Base-by-base conservation (phyloP, 1,140 invertebrate genomes). In the Nomia melanderi region DNA sequence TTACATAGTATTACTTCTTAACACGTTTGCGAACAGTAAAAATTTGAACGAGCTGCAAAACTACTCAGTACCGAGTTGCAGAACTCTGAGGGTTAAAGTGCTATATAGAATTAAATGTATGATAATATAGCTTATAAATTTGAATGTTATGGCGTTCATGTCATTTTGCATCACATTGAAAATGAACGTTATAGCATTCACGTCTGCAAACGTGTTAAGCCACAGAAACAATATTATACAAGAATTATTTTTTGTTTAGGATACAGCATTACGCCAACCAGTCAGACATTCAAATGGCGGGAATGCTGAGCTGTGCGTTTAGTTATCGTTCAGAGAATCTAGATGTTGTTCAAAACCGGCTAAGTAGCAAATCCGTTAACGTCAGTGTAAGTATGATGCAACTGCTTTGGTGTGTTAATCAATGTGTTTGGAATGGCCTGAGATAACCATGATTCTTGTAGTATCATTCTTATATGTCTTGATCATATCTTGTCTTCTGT, bases 281-380 rank as follows among this genome's bases (percentile, higher is more conserved):
- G 60, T 94, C 95, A 5, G 98, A 99, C 91, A 94, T 98, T 53
- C 98, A 99, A 93, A 99, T 97, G 88, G 96, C 97, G 17, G 97
- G 97, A 0, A 98, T 99, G 95, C 88, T 99, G 36, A 96, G 96
- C 69, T 98, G 98, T 91, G 94, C 96, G 0, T 98, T 98, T 90
- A 95, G 95, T 82, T 88, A 91, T 47, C 93, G 91, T 73, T 90
- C 89, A 12, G 93, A 93, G 78, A 88, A 82, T 79, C 31, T 81
- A n/a, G 91, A 91, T 39, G 70, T 72, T 11, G 64, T 64, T 64
- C 88, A 92, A 63, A 87, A 80, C 41, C 89, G 89, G 47, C 85
- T 89, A 63, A 80, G 85, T 23, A 93, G 89, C 79, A 93, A 93
- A 81, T 92, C 92, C 31, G 91, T 92, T 29, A 93, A 93, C 66